Percentiles rank a stretch among this genome's conserved stretches.
phyloP scores from a whole-genome alignment of 1,140 invertebrate genomes.

The Macrosteles quadrilineatus region DNA sequence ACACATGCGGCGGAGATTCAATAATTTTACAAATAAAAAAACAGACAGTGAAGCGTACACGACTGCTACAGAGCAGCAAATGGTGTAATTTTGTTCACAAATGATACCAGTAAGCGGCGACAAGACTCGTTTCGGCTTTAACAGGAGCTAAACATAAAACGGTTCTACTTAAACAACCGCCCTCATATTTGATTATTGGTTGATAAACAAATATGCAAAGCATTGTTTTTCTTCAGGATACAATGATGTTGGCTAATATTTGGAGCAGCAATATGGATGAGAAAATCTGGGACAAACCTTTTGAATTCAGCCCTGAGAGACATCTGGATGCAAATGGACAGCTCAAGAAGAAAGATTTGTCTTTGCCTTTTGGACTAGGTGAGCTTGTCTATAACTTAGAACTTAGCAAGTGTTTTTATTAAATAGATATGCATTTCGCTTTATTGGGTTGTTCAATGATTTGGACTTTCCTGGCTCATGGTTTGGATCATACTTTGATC shows the following conservation, averaged over 20 bases:
- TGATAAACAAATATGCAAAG: too few relatives aligned
- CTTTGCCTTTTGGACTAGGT: conserved; percentile 63
- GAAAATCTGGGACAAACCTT: conserved; percentile 66
- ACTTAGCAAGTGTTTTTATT: background rate
- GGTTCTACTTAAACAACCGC: too few relatives aligned
- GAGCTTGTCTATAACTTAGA: conserved; percentile 25
- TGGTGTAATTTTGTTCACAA: too few relatives aligned
- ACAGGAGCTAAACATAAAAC: too few relatives aligned
- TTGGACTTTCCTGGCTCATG: background rate
- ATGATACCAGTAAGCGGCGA: too few relatives aligned
- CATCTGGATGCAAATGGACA: conserved; percentile 53
- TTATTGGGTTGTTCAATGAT: background rate
- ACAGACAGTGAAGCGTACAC: too few relatives aligned
- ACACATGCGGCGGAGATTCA: too few relatives aligned
- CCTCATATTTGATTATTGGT: too few relatives aligned
- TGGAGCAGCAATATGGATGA: conserved; percentile 57
- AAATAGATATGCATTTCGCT: background rate
- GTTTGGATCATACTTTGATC: background rate
- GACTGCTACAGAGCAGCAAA: too few relatives aligned
- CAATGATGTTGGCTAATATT: conserved; percentile 56
- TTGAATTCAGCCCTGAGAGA: conserved; percentile 69
- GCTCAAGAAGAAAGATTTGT: conserved; percentile 48
- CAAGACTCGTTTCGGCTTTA: too few relatives aligned
- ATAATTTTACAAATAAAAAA: too few relatives aligned
- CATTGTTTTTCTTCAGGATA: conserved; percentile 49